Percentiles rank a stretch among this genome's conserved stretches.
phyloP scores from a whole-genome alignment of 1,140 invertebrate species.

The Ylistrum balloti region DNA sequence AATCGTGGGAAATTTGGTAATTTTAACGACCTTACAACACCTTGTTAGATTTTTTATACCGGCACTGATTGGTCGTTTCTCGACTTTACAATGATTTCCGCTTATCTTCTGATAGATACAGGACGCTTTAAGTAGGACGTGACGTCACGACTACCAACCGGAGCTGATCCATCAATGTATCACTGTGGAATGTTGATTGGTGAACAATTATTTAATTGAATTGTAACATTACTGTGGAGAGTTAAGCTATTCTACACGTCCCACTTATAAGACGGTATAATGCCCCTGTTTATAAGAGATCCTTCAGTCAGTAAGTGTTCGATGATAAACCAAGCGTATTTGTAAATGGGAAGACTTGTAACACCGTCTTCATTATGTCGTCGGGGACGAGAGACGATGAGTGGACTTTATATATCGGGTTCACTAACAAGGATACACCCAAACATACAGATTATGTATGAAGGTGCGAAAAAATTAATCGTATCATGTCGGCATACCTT shows the following conservation, averaged over 20 bases:
- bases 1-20: neutral
- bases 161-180: neutral
- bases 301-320: neutral
- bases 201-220: slow-evolving; percentile 28
- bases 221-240: neutral
- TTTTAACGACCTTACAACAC: neutral
- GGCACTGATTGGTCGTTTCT: neutral
- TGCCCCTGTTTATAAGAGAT: neutral
- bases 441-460: neutral
- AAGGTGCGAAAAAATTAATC: neutral
- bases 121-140: neutral
- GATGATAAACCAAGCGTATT: neutral
- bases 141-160: neutral
- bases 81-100: neutral
- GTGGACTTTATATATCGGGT: neutral
- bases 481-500: neutral
- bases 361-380: neutral
- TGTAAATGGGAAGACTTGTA: neutral
- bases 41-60: neutral
- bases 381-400: neutral
- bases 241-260: neutral
- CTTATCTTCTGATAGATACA: neutral
- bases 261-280: neutral
- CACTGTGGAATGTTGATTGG: neutral
- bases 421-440: neutral